Percentiles rank a stretch among this genome's conserved stretches.
phyloP scores from a whole-genome alignment of 2,888 invertebrate genomes.

The Poecilobothrus nobilitatus region DNA sequence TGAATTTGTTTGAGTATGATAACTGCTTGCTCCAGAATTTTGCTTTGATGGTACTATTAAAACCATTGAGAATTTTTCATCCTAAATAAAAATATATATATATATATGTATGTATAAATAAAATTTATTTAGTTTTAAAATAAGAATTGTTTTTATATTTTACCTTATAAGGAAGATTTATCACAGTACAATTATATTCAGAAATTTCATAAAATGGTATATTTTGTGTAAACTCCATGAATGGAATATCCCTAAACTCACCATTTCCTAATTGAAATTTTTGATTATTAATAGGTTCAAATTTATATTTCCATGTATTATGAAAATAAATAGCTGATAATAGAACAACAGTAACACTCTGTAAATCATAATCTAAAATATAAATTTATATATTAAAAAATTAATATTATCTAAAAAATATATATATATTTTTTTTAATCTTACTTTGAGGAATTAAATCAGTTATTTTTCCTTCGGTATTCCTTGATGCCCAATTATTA shows the following conservation, averaged over 20 bases:
- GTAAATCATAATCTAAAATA: slow-evolving; percentile 18
- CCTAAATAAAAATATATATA: slow-evolving; percentile 35
- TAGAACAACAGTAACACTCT: slow-evolving; percentile 21
- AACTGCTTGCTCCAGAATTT: not conserved
- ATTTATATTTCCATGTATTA: slow-evolving; percentile 27
- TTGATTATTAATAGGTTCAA: slow-evolving; percentile 30
- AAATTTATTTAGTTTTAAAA: too few relatives aligned
- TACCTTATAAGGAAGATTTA: slow-evolving; percentile 63
- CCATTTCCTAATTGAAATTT: slow-evolving; percentile 51
- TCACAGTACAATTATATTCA: slow-evolving; percentile 46
- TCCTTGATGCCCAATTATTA: slow-evolving; percentile 52
- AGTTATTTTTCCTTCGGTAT: slow-evolving; percentile 51
- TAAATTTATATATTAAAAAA: too few relatives aligned
- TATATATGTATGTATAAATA: too few relatives aligned
- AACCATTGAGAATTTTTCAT: slow-evolving; percentile 45
- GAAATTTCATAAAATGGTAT: slow-evolving; percentile 7
- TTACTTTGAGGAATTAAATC: slow-evolving; percentile 47
- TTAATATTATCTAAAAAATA: too few relatives aligned
- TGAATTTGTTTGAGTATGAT: slow-evolving; percentile 26
- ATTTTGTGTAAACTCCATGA: slow-evolving; percentile 21
- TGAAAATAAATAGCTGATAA: slow-evolving; percentile 28
- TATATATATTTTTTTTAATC: not conserved
- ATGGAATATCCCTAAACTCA: slow-evolving; percentile 44
- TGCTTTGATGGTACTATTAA: slow-evolving; percentile 46
- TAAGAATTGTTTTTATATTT: slow-evolving; percentile 18